phyloP scores from a whole-genome alignment of 2,797 vertebrate species.

The Poeciliopsis infans region DNA sequence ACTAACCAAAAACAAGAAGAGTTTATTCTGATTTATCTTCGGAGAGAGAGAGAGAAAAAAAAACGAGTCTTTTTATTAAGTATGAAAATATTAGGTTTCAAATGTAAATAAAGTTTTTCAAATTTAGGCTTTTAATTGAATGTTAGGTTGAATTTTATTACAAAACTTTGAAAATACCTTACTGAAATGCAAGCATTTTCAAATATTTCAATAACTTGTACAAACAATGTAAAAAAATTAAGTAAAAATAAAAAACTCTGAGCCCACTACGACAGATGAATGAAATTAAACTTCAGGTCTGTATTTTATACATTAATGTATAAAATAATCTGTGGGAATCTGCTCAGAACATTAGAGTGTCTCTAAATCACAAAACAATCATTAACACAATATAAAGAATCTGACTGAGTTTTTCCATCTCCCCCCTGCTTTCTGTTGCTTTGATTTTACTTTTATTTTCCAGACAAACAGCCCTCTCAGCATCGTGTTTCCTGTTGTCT shows the following conservation, averaged over 20 bases:
- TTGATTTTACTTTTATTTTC: constrained; percentile 1
- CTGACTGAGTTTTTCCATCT: background rate
- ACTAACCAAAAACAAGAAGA: too few species aligned
- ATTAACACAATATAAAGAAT: background rate
- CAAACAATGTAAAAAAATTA: too few species aligned
- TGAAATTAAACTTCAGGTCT: background rate
- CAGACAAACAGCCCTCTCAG: background rate
- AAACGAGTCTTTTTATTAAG: too few species aligned
- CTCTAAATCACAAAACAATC: background rate
- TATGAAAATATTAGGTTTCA: too few species aligned
- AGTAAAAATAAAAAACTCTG: background rate
- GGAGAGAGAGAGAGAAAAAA: too few species aligned
- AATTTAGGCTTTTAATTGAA: too few species aligned
- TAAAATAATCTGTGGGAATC: background rate
- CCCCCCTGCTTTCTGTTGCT: background rate
- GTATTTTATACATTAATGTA: background rate
- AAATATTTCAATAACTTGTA: too few species aligned
- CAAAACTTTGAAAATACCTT: too few species aligned
- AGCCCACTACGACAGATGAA: background rate
- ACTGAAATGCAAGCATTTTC: too few species aligned
- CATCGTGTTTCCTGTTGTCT: constrained; percentile 1
- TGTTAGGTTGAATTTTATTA: too few species aligned
- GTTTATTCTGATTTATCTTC: too few species aligned
- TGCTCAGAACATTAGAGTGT: background rate
- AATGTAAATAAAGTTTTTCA: too few species aligned